A percentile compares a stretch with the other conserved stretches of the same genome.
These are phyloP conservation scores for Hypsibius dujardini DNA, from an alignment of 1,140 invertebrate genomes.

Conservation along the genomic window DNA sequence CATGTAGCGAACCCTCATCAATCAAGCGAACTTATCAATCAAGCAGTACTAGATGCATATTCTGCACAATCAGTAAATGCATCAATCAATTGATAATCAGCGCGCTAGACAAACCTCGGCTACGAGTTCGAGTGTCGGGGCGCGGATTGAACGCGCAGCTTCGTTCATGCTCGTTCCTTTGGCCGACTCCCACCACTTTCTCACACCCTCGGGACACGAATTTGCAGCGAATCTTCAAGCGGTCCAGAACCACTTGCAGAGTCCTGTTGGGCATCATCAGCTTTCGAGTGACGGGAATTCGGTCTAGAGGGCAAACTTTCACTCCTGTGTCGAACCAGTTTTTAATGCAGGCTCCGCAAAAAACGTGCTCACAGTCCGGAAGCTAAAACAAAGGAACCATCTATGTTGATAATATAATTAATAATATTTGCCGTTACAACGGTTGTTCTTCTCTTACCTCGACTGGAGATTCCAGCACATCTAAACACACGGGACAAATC, in stretches of 20 bases:
- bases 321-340: neutral
- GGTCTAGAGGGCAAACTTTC: neutral
- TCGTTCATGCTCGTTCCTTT: neutral
- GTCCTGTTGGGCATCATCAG: neutral
- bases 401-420: neutral
- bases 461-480: neutral
- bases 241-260: neutral
- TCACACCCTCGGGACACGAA: neutral
- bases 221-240: neutral
- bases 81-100: no score
- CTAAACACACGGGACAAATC: slow-evolving; percentile 2
- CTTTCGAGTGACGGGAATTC: neutral
- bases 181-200: neutral
- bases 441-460: neutral
- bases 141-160: neutral
- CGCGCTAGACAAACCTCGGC: no score
- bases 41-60: no score
- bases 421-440: neutral
- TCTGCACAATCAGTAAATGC: no score
- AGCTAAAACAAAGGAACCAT: neutral
- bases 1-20: no score
- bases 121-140: neutral
- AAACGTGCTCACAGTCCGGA: neutral
- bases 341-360: neutral
- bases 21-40: no score